Conservation (phyloP, 2,797 vertebrate species). For the Balearica regulorum region DNA sequence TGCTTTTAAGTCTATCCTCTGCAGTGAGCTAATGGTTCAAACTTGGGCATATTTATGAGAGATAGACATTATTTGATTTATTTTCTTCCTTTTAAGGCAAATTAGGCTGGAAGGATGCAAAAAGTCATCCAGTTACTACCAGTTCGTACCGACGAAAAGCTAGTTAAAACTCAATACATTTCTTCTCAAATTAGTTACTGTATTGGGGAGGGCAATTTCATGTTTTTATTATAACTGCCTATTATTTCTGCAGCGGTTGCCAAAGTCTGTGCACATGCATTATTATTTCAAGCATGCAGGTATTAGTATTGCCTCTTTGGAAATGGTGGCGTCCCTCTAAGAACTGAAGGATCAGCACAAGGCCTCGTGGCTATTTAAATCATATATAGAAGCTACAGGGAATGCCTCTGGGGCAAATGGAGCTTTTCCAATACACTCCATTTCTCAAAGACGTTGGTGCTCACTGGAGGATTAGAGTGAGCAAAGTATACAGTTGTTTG, state of each 20-base stretch:
- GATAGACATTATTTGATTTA: not conserved
- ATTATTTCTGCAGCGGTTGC: not conserved
- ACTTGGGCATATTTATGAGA: not conserved
- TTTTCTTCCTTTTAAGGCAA: not conserved
- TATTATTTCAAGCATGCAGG: not conserved
- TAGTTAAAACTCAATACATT: not conserved
- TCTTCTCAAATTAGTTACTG: not conserved
- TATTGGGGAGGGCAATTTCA: not conserved
- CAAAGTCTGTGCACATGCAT: not conserved
- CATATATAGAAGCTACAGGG: not conserved
- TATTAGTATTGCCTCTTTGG: not conserved
- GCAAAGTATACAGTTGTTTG: fast-evolving
- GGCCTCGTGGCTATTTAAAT: not conserved
- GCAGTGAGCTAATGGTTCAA: not conserved
- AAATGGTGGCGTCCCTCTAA: not conserved
- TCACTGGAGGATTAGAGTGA: not conserved
- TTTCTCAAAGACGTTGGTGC: not conserved
- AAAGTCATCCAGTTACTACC: not conserved
- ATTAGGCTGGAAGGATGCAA: not conserved
- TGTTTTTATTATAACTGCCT: not conserved
- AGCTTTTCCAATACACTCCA: not conserved
- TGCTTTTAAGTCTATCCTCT: not conserved
- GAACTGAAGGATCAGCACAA: not conserved
- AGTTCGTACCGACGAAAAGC: not conserved
- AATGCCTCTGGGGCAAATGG: not conserved